Conservation (phyloP, 2,888 invertebrate genomes). For the Drosophila limbata region DNA sequence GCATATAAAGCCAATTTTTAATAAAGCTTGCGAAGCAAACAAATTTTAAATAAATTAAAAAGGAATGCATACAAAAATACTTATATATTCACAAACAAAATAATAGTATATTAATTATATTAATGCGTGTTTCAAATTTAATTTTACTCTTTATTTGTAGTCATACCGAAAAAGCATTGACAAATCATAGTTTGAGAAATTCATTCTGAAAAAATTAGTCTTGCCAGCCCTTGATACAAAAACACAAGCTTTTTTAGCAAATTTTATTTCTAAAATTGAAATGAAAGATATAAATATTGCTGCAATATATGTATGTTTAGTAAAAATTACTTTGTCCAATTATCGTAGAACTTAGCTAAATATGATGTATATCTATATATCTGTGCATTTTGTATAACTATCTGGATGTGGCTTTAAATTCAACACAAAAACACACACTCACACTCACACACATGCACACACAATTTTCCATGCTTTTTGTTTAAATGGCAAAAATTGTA, state of each 20-base stretch:
- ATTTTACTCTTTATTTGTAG: constrained; percentile 14
- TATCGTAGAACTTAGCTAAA: constrained; percentile 39
- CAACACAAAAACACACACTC: constrained; percentile 12
- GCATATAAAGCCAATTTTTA: constrained; percentile 42
- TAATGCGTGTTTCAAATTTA: constrained; percentile 24
- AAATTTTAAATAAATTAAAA: constrained; percentile 40
- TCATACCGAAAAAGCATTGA: constrained; percentile 64
- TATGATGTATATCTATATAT: constrained; percentile 22
- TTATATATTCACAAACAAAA: constrained; percentile 11
- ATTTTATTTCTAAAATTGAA: constrained; percentile 14
- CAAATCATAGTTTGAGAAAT: constrained; percentile 64
- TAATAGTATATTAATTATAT: constrained; percentile 6
- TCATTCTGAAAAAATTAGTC: constrained; percentile 11
- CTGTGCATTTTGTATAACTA: constrained; percentile 68
- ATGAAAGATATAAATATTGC: constrained; percentile 8
- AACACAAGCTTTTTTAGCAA: constrained; percentile 22
- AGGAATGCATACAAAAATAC: background rate
- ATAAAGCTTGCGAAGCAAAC: constrained; percentile 69
- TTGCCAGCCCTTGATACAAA: constrained; percentile 6
- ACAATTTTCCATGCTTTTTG: constrained; percentile 36
- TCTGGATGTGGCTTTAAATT: constrained; percentile 80
- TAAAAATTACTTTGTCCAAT: constrained; percentile 20
- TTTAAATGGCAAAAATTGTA: constrained; percentile 33
- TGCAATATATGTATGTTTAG: constrained; percentile 37
- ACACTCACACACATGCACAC: background rate